Percentiles rank a stretch among this genome's conserved stretches.
Conservation (phyloP, 2,888 invertebrate species). For the Caenorhabditis drosophilae region DNA sequence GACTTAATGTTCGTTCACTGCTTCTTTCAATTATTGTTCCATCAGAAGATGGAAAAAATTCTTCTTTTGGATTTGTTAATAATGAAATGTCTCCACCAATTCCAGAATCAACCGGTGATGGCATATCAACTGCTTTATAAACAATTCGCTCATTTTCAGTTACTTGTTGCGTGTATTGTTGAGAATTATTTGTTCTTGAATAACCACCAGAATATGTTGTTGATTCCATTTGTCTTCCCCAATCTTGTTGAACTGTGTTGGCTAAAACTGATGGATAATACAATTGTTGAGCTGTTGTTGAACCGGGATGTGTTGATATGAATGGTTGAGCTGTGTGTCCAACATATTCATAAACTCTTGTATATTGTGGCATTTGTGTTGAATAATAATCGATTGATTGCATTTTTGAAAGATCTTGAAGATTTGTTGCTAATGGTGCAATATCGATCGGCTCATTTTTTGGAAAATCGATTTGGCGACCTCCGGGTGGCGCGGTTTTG, state of each 20-base stretch:
- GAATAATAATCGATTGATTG: slow-evolving; percentile 56
- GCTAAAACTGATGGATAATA: slow-evolving; percentile 31
- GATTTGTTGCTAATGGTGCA: slow-evolving; percentile 51
- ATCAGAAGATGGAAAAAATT: slow-evolving; percentile 38
- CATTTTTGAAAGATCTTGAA: slow-evolving; percentile 66
- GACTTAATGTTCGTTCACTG: slow-evolving; percentile 48
- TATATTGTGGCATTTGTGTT: slow-evolving; percentile 37
- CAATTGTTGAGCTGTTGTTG: slow-evolving; percentile 12
- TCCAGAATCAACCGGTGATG: slow-evolving; percentile 81
- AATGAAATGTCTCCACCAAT: slow-evolving; percentile 76
- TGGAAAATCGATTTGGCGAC: slow-evolving; percentile 55
- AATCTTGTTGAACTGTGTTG: slow-evolving; percentile 28
- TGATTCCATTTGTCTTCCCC: slow-evolving; percentile 40
- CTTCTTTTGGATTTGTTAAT: slow-evolving; percentile 50
- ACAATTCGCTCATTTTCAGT: slow-evolving; percentile 31
- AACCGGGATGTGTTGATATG: slow-evolving; percentile 8
- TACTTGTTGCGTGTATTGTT: slow-evolving; percentile 17
- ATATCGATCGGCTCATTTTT: slow-evolving; percentile 68
- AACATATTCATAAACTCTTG: slow-evolving; percentile 37
- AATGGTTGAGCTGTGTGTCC: slow-evolving; percentile 7
- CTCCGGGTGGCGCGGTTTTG: slow-evolving; percentile 69
- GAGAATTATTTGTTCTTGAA: slow-evolving; percentile 1
- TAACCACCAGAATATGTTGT: slow-evolving; percentile 20
- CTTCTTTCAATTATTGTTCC: slow-evolving; percentile 42
- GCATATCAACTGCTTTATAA: slow-evolving; percentile 76